Base-by-base conservation (phyloP, 2,113 vertebrate genomes). In the Brachyhypopomus gauderio region DNA sequence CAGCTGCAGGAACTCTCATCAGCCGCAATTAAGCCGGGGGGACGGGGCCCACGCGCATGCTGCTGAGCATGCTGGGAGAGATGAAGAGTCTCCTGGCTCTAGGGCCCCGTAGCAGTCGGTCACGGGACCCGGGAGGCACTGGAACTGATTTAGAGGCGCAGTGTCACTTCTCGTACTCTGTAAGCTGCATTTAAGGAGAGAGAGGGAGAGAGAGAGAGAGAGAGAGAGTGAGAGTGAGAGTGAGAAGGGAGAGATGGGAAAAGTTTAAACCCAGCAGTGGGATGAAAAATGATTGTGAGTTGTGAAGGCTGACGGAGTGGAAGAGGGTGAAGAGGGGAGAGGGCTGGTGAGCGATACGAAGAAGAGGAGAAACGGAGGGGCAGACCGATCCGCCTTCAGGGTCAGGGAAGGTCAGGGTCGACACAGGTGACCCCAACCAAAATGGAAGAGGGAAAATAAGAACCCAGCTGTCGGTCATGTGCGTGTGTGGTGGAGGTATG, bases 101-200 rank as follows among this genome's bases (percentile, higher is more conserved):
- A 34, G 19, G 74, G 23, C 41, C 36, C 5, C 5, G 59, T 58
- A 30, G 38, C 41, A 55, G 66, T 69, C 36, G 48, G 56, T 16
- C 34, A 25, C 27, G 25, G 16, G 27, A 45, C 67, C 30, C 20
- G 52, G 30, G 52, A 14, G 27, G 36, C 34, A 27, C 38, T 75
- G 9, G 12, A 19, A 48, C 55, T 55, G 74, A 77, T 82, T 82
- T 72, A 71, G 56, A 38, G 74, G 4, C 4, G 1, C 23, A 82
- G 62, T 71, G 64, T 77, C 73, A 72, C 56, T 72, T 82, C 76
- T 82, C 38, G 23, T 64, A n/a, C 11, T 56, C 74, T 12, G 9
- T 71, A 71, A 81, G 48, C 34, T 45, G 58, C 66, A 12, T 22
- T 75, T 75, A 17, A 48, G 6, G 19, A 17, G 5, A 70, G 22